Conservation (phyloP, 2,113 vertebrate genomes). For the Nothocercus julius region DNA sequence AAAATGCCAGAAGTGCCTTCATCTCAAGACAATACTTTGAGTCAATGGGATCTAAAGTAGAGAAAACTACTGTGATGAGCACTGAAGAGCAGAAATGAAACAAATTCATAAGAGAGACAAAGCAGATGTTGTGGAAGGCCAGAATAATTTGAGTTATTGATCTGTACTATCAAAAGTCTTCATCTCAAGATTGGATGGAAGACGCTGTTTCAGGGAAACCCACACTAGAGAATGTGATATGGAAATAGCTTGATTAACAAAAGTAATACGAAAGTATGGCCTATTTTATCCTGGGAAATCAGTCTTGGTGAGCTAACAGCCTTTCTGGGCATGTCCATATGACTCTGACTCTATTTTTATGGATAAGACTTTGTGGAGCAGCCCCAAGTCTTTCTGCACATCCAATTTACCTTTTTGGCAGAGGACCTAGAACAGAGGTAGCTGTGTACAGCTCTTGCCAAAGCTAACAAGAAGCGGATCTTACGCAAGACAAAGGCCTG, state of each 20-base stretch:
- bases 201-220: not conserved
- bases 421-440: not conserved
- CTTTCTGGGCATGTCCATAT: not conserved
- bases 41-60: not conserved
- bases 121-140: not conserved
- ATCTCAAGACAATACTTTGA: not conserved
- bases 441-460: constrained; percentile 15
- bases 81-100: not conserved
- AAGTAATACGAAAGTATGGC: not conserved
- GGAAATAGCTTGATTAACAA: not conserved
- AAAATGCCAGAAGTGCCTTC: not conserved
- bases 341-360: not conserved
- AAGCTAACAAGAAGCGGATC: not conserved
- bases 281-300: not conserved
- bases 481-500: not conserved
- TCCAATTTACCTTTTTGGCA: constrained; percentile 48
- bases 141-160: not conserved
- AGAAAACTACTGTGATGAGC: not conserved
- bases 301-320: not conserved
- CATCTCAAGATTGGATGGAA: not conserved
- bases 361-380: constrained; percentile 15
- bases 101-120: not conserved
- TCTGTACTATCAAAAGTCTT: not conserved
- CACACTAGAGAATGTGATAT: not conserved
- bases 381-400: not conserved